Evolutionary conservation across 35 echinoderm and acorn worm species (phyloP), one percentile per base, ranked within the genome.

Genomic region (Holothuria glaberrima): DNA sequence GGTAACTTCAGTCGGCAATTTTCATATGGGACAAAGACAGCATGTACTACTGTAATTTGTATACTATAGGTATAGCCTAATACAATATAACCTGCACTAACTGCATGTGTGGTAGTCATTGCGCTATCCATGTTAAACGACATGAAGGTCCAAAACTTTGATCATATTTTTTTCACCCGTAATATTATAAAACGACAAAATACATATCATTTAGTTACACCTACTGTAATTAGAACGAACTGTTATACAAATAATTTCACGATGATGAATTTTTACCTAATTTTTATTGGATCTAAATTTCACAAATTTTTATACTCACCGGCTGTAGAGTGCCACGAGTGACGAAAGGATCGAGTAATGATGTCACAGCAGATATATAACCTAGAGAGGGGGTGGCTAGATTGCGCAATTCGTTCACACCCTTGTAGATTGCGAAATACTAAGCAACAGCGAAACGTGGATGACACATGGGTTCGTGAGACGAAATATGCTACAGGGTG

Each of bases 321-420:
- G 46, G 71, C 9, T 44, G 19, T 75, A 10, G 71, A 75, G n/a
- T 75, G 71, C 71, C 71, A 75, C 71, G 71, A 33, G 71, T 75
- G 71, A 75, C 71, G 71, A 75, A 75, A 75, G 71, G 71, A 75
- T n/a, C 35, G 71, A 75, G 16, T 20, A 6, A 20, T 75, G 71
- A 75, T 75, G 71, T 75, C 71, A 75, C 71, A 75, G 46, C 71
- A 44, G 21, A 36, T 75, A 75, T 75, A 75, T 75, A 75, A 35
- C 33, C n/a, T 21, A 28, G 31, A 41, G 71, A 75, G 71, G 71
- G 71, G 71, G 71, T 75, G 24, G 46, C 13, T 16, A 16, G 46
- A 75, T 75, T 75, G 71, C n/a, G 30, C 71, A 75, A 75, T 75
- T 21, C 9, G 16, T 20, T 30, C 10, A 75, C 71, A 75, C 71